These are phyloP conservation scores for Neoaliturus tenellus DNA, from an alignment of 2,888 invertebrate species.

Conservation along the genomic window DNA sequence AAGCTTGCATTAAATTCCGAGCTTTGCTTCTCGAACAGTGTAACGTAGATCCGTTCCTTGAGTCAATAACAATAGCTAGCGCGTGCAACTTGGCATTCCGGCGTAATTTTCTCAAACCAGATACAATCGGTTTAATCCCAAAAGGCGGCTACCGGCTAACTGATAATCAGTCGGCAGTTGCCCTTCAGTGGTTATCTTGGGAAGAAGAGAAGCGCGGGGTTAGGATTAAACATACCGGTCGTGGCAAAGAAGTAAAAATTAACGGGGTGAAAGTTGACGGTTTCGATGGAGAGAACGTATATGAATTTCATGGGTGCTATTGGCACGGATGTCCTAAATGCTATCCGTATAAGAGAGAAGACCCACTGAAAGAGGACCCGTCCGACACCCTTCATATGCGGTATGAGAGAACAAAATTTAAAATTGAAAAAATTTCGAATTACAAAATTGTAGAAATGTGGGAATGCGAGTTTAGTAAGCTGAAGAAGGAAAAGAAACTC, in stretches of 20 bases:
- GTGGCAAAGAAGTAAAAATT: constrained; percentile 59
- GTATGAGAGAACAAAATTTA: too few species aligned
- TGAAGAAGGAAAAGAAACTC: too few species aligned
- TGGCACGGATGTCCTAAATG: too few species aligned
- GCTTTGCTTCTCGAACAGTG: constrained; percentile 62
- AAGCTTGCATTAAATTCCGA: constrained; percentile 67
- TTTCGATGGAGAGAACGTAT: constrained; percentile 54
- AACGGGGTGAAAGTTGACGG: constrained; percentile 60
- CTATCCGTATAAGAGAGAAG: too few species aligned
- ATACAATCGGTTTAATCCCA: constrained; percentile 68
- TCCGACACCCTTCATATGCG: too few species aligned
- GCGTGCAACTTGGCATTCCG: constrained; percentile 64
- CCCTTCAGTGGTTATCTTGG: constrained; percentile 64
- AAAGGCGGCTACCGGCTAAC: constrained; percentile 65
- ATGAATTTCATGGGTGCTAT: constrained; percentile 61
- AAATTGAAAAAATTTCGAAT: too few species aligned
- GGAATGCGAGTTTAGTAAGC: too few species aligned
- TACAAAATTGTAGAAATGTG: too few species aligned
- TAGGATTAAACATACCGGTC: constrained; percentile 63
- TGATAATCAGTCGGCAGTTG: constrained; percentile 65
- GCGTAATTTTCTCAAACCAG: constrained; percentile 66
- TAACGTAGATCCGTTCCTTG: constrained; percentile 66
- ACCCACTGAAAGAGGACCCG: too few species aligned
- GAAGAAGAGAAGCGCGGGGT: constrained; percentile 53
- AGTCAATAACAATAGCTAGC: constrained; percentile 65